A percentile compares a stretch with the other conserved stretches of the same genome.
phyloP scores from a whole-genome alignment of 2,797 vertebrate genomes.

The Taeniopygia guttata region DNA sequence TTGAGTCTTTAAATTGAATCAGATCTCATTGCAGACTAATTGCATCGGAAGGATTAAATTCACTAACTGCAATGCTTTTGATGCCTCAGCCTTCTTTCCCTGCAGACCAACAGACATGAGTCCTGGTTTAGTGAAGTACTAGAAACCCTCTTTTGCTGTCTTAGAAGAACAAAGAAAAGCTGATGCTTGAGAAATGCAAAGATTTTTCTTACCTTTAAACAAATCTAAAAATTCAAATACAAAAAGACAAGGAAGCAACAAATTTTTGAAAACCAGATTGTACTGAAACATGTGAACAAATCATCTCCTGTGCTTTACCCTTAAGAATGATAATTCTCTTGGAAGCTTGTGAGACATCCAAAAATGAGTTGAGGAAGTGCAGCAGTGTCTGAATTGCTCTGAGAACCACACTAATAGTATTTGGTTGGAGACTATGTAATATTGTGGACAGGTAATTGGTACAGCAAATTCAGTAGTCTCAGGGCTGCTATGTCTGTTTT shows the following conservation, averaged over 20 bases:
- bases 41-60: conserved; percentile 31
- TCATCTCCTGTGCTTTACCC: not conserved
- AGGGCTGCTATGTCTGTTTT: not conserved
- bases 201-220: not conserved
- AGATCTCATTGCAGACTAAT: not conserved
- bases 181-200: not conserved
- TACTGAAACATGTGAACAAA: not conserved
- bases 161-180: not conserved
- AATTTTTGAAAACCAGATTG: not conserved
- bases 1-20: conserved; percentile 42
- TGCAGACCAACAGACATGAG: not conserved
- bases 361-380: conserved; percentile 9
- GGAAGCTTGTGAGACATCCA: not conserved
- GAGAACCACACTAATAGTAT: conserved; percentile 1
- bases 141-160: not conserved
- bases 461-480: not conserved
- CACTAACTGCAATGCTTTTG: not conserved
- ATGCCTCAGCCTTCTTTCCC: conserved; percentile 5
- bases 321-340: not conserved
- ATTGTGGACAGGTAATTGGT: conserved; percentile 15
- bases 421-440: conserved; percentile 6
- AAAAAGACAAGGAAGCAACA: not conserved
- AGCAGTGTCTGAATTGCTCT: conserved; percentile 1
- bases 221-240: not conserved
- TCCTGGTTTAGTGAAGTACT: not conserved